Conservation (phyloP, 2,113 vertebrate genomes). For the Meleagris gallopavo region DNA sequence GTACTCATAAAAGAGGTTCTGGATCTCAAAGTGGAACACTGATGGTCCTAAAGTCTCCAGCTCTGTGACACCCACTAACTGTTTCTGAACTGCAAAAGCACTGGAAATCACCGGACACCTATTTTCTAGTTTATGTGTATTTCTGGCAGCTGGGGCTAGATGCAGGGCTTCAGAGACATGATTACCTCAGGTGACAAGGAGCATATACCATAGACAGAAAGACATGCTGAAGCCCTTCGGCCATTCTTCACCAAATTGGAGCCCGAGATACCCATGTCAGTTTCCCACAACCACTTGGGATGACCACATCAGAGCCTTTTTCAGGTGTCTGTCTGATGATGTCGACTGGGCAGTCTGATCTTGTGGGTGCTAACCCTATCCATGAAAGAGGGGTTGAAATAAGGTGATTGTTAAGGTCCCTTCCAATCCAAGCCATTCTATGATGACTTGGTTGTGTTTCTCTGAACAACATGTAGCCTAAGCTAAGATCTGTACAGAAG, state of each 20-base stretch:
- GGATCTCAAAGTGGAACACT: not conserved
- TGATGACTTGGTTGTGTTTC: not conserved
- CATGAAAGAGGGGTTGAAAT: not conserved
- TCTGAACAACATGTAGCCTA: not conserved
- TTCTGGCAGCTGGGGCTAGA: not conserved
- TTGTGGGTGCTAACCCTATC: not conserved
- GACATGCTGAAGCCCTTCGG: not conserved
- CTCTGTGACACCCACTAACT: not conserved
- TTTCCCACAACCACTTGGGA: not conserved
- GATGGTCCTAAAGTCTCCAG: not conserved
- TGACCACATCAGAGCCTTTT: not conserved
- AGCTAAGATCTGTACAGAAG: not conserved
- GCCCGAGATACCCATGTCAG: not conserved
- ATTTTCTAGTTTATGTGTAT: not conserved
- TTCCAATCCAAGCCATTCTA: not conserved
- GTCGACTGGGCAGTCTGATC: not conserved
- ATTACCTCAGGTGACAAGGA: not conserved
- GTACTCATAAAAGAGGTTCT: not conserved
- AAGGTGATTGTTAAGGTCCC: not conserved
- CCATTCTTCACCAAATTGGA: not conserved
- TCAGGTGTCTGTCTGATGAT: not conserved
- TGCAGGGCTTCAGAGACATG: not conserved
- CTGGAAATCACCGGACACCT: not conserved
- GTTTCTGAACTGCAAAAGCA: not conserved
- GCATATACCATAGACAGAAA: fast-evolving